Evolutionary conservation across 2,888 invertebrate genomes (phyloP), one percentile per base, ranked within the genome.

Genomic region (Chalcis sispes): DNA sequence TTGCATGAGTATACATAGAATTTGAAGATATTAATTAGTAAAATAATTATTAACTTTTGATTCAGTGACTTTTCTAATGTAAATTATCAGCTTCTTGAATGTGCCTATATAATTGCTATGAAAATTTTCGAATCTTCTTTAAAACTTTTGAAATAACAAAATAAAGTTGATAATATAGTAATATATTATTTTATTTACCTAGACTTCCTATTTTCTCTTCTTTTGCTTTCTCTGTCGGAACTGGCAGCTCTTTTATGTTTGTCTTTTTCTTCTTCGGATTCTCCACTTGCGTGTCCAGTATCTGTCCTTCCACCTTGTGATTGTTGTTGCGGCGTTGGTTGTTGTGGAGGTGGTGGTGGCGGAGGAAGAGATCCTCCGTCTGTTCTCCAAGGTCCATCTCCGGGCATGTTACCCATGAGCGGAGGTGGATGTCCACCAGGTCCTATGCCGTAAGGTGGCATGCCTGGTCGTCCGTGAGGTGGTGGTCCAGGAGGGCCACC

Each of bases 401-500:
- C 29, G 1, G 76, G 65, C 25, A 54, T 13, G n/a, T 61, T 67
- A 10, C 72, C 72, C n/a, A 77, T 18, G 7, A 77, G 25, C 0
- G 77, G 65, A 5, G 74, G 75, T 3, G 70, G 75, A 25, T 52
- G 71, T 10, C 69, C 62, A 15, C 40, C 58, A 2, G 62, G 62
- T 0, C 80, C 50, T n/a, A 77, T 79, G 0, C 84, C 83, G 18
- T 82, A 81, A 8, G 83, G 72, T 65, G 79, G 79, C 18, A 54
- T 36, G 79, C 82, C 77, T 79, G 80, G 15, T 62, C 80, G 82
- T 20, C 59, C 50, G 36, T 32, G 50, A n/a, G 71, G 61, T 13
- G 80, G 42, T 42, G 42, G 42, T 54, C 71, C 62, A 15, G 25
- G 42, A 5, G 73, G 73, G 1, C 75, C 75, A n/a, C 71, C 59